Conservation (phyloP, 2,888 invertebrate species). For the Cactoblastis cactorum region DNA sequence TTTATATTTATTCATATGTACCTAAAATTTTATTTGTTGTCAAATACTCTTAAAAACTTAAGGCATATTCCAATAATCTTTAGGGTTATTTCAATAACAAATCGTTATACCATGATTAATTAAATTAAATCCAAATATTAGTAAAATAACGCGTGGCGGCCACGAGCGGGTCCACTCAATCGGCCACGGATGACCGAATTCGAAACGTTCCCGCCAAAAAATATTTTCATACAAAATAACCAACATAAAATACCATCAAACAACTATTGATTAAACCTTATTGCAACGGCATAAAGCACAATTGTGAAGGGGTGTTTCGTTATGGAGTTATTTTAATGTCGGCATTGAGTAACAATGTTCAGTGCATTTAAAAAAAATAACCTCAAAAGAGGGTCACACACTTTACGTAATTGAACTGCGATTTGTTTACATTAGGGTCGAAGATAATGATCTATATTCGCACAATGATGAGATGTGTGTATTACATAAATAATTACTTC, state of each 20-base stretch:
- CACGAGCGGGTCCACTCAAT: slow-evolving; percentile 50
- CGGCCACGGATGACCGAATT: slow-evolving; percentile 52
- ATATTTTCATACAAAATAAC: slow-evolving; percentile 27
- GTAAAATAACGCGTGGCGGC: slow-evolving; percentile 56
- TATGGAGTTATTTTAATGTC: slow-evolving; percentile 14
- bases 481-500: neutral
- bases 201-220: slow-evolving; percentile 51
- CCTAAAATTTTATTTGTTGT: no score
- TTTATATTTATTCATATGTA: no score
- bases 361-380: slow-evolving; percentile 41
- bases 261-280: slow-evolving; percentile 15
- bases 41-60: neutral
- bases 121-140: slow-evolving; percentile 66
- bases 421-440: slow-evolving; percentile 51
- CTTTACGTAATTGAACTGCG: slow-evolving; percentile 54
- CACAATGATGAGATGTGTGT: slow-evolving; percentile 5
- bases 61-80: neutral
- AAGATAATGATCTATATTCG: slow-evolving; percentile 34
- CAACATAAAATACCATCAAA: neutral
- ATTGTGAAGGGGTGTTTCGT: slow-evolving; percentile 16
- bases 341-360: slow-evolving; percentile 41
- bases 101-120: slow-evolving; percentile 43
- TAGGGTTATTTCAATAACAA: neutral
- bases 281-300: slow-evolving; percentile 27
- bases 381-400: slow-evolving; percentile 54